Evolutionary conservation across 2,113 vertebrate species (phyloP), one percentile per base, ranked within the genome.

Genomic region (Pimephales promelas): DNA sequence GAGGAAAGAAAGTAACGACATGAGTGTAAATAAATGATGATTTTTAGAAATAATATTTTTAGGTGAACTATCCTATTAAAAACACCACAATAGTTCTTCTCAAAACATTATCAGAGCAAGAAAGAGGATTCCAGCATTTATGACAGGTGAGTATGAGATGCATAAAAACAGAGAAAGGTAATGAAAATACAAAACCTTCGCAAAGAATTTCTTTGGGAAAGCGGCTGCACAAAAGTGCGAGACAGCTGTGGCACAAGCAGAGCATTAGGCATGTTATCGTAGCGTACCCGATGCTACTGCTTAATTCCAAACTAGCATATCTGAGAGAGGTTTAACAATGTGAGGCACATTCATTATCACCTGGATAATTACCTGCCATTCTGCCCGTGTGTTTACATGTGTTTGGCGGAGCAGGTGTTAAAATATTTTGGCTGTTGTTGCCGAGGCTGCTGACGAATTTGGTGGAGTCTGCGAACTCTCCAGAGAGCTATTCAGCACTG

Each of bases 331-430:
- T 84, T 85, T 82, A 85, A 83, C 86, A 85, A 83, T 68, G 82
- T 52, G 78, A 66, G 77, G 71, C 36, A 31, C 83, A 74, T 71
- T 83, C 84, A 86, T 86, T 88, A 83, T 86, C 84, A 87, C 86
- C 83, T 87, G 61, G 57, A 77, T 85, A 87, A 87, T 87, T 85
- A 87, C 86, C 86, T 88, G 82, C 82, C 87, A 83, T 84, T 88
- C 84, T 68, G 84, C 81, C 78, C 57, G 26, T 79, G 61, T 87
- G 79, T 88, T 77, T 87, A 80, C 80, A 82, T 88, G 64, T 87
- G 82, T 83, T 76, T 54, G 72, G 62, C 56, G 36, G 84, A 82
- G 82, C 85, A 86, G 87, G 87, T 88, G 87, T 88, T 88, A 84
- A 86, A 79, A 84, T 86, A 85, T 88, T 88, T 79, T 71, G 86